Conservation (phyloP, 2,888 invertebrate genomes). For the Microplitis deprimator region DNA sequence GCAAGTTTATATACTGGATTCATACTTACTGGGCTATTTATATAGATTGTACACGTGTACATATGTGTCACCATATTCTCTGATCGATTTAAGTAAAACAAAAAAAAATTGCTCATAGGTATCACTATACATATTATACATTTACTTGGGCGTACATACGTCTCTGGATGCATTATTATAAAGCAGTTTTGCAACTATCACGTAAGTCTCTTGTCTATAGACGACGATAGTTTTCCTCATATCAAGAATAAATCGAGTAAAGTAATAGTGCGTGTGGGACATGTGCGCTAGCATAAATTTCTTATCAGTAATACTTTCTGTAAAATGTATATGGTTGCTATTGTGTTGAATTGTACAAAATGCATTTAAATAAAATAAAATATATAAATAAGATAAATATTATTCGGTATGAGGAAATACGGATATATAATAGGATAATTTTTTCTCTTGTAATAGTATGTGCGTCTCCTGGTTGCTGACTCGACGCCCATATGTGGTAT, state of each 20-base stretch:
- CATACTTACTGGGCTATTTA: neutral
- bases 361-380: neutral
- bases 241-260: conserved; percentile 27
- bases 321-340: too few relatives aligned
- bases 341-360: conserved; percentile 1
- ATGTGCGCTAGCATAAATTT: conserved; percentile 38
- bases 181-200: neutral
- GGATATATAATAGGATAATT: neutral
- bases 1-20: neutral
- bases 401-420: neutral
- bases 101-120: neutral
- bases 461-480: conserved; percentile 38
- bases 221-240: neutral
- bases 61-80: neutral
- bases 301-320: neutral
- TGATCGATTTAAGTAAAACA: neutral
- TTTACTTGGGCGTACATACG: neutral
- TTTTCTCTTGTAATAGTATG: conserved; percentile 22
- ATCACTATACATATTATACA: neutral
- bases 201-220: neutral
- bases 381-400: conserved; percentile 1
- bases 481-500: conserved; percentile 44
- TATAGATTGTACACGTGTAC: neutral
- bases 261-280: conserved; percentile 5
- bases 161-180: conserved; percentile 3